phyloP scores from a whole-genome alignment of 2,888 invertebrate genomes.

The Habroteleia sp. region DNA sequence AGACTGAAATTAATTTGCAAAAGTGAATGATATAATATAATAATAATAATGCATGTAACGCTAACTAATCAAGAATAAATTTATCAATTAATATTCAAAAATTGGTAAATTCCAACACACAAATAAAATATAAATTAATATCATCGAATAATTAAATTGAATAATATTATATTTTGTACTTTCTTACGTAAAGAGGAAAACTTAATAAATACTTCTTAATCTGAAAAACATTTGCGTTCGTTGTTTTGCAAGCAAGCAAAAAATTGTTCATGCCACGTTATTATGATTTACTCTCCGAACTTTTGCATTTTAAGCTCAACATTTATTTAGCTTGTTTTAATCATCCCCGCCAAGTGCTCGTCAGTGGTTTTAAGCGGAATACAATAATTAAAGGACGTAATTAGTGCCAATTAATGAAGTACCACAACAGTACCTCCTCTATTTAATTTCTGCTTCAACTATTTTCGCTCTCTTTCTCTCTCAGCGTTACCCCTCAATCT shows the following conservation, averaged over 20 bases:
- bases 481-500: slow-evolving; percentile 27
- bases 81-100: too few relatives aligned
- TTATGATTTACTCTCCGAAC: slow-evolving; percentile 47
- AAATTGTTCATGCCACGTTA: slow-evolving; percentile 24
- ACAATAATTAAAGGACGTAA: slow-evolving; percentile 76
- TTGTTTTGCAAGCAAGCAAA: slow-evolving; percentile 28
- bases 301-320: slow-evolving; percentile 58
- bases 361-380: slow-evolving; percentile 69
- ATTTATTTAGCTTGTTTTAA: slow-evolving; percentile 56
- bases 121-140: too few relatives aligned
- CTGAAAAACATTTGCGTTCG: slow-evolving; percentile 3
- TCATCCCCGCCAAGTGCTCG: slow-evolving; percentile 59
- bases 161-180: too few relatives aligned
- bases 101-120: too few relatives aligned
- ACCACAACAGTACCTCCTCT: slow-evolving; percentile 66
- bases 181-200: too few relatives aligned
- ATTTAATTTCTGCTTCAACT: slow-evolving; percentile 56
- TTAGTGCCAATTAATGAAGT: slow-evolving; percentile 75
- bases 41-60: too few relatives aligned
- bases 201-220: too few relatives aligned
- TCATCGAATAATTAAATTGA: too few relatives aligned
- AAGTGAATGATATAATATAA: too few relatives aligned
- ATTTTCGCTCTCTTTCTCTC: slow-evolving; percentile 56
- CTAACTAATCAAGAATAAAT: too few relatives aligned
- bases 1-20: too few relatives aligned